Base-by-base conservation (phyloP, 2,888 invertebrate species). In the Cataglyphis cursor region DNA sequence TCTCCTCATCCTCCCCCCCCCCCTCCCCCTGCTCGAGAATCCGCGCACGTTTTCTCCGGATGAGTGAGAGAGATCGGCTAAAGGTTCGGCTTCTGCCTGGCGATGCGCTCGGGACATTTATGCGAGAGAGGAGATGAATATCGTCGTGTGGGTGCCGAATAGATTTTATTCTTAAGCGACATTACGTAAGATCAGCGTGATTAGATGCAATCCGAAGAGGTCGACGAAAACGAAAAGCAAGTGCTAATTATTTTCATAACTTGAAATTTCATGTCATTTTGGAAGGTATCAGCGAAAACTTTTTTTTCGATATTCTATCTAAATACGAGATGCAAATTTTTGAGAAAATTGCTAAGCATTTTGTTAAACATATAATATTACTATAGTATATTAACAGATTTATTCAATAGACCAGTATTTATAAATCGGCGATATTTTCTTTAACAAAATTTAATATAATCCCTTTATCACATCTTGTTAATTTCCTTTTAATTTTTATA, bases 81-180 rank as follows among this genome's bases (percentile, higher is more conserved):
- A 80, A 80, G 80, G 80, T 80, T 80, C 73, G 81, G 51, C 85
- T 84, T 72, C 81, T 89, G 51, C 51, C 51, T 51, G n/a, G 51
- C 83, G 76, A 81, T 84, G 85, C 73, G 81, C 85, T 62, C 84
- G 85, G 54, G 68, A 76, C 76, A 76, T 76, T 76, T 76, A 76
- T 76, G 76, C 76, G 76, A 76, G 54, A 66, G 44, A 41, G 54
- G 75, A 76, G 76, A 68, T 76, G 68, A 76, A 68, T 76, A 68
- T 76, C 72, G 57, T 76, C 54, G 54, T 68, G 68, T 76, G 54
- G 76, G 68, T 76, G 76, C 76, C 76, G 41, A 57, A 21, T 21
- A 68, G 28, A 68, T 57, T 48, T 54, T 68, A 57, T 76, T 41
- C 54, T 35, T 68, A 76, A 76, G 41, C 68, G 68, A n/a, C 41